A percentile compares a stretch with the other conserved stretches of the same genome.
These are phyloP conservation scores for Lathamus discolor DNA, from an alignment of 2,113 vertebrate genomes.

Conservation along the genomic window DNA sequence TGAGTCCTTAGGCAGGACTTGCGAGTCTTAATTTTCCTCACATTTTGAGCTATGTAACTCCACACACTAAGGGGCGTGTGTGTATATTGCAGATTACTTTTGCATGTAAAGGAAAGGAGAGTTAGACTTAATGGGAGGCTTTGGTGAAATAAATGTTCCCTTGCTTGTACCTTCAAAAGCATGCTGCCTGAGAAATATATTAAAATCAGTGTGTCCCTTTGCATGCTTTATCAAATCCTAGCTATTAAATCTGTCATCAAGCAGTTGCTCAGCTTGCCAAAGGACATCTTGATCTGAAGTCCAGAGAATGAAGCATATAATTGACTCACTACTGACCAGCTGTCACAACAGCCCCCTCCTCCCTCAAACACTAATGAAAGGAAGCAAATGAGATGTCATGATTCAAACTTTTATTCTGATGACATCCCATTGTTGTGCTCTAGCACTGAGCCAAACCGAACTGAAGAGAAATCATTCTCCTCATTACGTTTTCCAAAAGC, in stretches of 20 bases:
- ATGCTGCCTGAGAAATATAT: background rate
- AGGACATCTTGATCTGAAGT: constrained; percentile 28
- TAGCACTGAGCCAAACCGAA: background rate
- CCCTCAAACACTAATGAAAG: constrained; percentile 6
- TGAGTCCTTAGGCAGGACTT: background rate
- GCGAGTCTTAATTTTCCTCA: background rate
- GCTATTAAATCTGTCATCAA: constrained; percentile 19
- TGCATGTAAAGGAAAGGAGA: background rate
- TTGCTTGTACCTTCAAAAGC: background rate
- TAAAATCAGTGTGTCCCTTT: background rate
- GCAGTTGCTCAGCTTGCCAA: constrained; percentile 26
- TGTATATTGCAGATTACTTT: background rate
- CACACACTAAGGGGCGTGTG: background rate
- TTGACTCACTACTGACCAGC: constrained; percentile 43
- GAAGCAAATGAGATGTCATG: background rate
- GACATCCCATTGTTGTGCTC: constrained; percentile 6
- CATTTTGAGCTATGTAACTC: background rate
- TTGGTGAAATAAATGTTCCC: background rate
- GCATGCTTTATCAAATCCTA: background rate
- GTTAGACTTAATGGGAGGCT: background rate
- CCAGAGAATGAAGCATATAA: constrained; percentile 35
- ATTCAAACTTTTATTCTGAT: constrained; percentile 11
- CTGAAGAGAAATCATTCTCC: constrained; percentile 15
- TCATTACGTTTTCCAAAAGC: background rate
- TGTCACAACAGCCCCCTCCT: constrained; percentile 15